Conservation (phyloP, 2,113 vertebrate species). For the Psilopogon haemacephalus region DNA sequence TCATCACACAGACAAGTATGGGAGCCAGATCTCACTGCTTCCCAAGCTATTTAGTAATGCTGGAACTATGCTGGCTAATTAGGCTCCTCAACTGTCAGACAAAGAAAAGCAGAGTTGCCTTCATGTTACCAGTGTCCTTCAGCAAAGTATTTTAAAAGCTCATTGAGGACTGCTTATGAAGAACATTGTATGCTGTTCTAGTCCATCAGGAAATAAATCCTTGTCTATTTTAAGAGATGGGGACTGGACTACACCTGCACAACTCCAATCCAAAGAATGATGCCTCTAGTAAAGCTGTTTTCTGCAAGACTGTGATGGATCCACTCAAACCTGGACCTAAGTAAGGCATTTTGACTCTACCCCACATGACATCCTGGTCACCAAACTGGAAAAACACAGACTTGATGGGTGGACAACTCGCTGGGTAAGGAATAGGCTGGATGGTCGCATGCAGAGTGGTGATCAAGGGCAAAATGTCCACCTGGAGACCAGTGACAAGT, state of each 20-base stretch:
- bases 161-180: not conserved
- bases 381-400: too few species aligned
- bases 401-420: too few species aligned
- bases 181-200: not conserved
- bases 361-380: too few species aligned
- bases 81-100: not conserved
- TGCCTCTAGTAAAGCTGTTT: not conserved
- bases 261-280: not conserved
- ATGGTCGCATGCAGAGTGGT: too few species aligned
- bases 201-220: not conserved
- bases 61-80: not conserved
- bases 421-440: too few species aligned
- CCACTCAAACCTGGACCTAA: not conserved
- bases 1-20: fast-evolving
- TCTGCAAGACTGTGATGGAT: not conserved
- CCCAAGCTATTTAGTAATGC: not conserved
- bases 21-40: not conserved
- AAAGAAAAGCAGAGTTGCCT: not conserved
- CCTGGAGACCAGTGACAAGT: too few species aligned
- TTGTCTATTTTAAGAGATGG: not conserved
- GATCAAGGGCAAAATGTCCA: too few species aligned
- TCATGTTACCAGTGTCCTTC: not conserved
- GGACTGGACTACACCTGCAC: not conserved
- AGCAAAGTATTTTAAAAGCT: not conserved
- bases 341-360: too few species aligned